Evolutionary conservation across 1,140 invertebrate genomes (phyloP), one percentile per base, ranked within the genome.

Genomic region (Trinorchestia longiramus): DNA sequence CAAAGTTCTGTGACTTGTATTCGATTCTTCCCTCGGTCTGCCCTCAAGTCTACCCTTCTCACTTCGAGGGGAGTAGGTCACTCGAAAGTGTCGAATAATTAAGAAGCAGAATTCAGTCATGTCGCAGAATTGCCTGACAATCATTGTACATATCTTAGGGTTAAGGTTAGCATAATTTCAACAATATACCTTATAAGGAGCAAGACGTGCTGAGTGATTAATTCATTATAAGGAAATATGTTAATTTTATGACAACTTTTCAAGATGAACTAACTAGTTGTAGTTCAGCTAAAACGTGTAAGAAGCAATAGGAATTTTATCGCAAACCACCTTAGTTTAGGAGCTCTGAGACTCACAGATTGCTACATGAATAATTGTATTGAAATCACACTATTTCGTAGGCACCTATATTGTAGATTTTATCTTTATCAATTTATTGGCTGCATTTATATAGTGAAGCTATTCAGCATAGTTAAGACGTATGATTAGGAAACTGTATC

Each of bases 51-150:
- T 47, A 47, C 92, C 43, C 92, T 94, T 45, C 92, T 94, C 92
- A 94, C 44, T 94, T 94, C 92, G 43, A 45, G 92, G 44, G 92
- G 92, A 94, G 92, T 47, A 17, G 6, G 43, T 45, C 43, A 94
- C 92, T 45, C 92, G 1, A 94, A 94, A 47, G 40, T 45, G n/a
- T 94, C 11, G 62, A 94, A 45, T 42, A 28, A 42, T 42, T 90
- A 90, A 43, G 41, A 90, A 11, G 92, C 92, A 47, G 15, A 94
- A 44, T 47, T 45, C 92, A 94, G 47, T 45, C 92, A 43, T 94
- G 92, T 94, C 44, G 92, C 92, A 94, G 92, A 94, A 94, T 94
- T 94, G 92, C 92, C 43, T 47, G 92, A 94, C 92, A 94, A 94
- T 94, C 92, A 94, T 45, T 94, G 92, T 94, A 94, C 44, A 94